phyloP scores from a whole-genome alignment of 2,797 vertebrate species.

The Glyptemys insculpta region DNA sequence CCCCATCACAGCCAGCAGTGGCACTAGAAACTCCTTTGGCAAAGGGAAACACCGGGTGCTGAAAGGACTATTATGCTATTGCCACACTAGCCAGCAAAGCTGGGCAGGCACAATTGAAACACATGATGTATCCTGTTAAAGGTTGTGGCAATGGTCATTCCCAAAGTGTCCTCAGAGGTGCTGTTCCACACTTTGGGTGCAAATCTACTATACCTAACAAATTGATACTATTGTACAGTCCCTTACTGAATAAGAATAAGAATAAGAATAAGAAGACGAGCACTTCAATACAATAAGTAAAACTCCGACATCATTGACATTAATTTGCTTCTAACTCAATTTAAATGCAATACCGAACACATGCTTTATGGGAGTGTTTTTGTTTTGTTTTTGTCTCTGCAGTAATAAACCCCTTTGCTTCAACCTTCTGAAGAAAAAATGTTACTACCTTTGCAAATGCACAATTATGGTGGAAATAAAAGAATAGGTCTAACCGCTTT shows the following conservation, averaged over 20 bases:
- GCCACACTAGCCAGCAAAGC: not conserved
- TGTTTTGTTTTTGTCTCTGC: fast-evolving
- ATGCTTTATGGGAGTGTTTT: not conserved
- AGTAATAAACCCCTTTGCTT: not conserved
- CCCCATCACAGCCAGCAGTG: too few relatives aligned
- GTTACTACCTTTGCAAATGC: not conserved
- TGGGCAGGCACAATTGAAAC: not conserved
- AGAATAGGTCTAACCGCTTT: not conserved
- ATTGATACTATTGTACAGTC: not conserved
- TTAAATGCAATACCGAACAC: not conserved
- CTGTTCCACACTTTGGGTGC: not conserved
- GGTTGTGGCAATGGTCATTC: not conserved
- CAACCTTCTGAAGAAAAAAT: not conserved
- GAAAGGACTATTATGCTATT: not conserved
- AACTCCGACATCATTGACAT: not conserved
- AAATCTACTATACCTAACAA: not conserved
- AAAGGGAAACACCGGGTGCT: not conserved
- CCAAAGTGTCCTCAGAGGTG: not conserved
- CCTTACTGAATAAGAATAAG: not conserved
- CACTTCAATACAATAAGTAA: not conserved
- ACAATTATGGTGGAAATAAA: not conserved
- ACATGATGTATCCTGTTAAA: not conserved
- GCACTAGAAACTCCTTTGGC: not conserved
- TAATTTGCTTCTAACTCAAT: not conserved
- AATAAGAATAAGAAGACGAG: not conserved